Percentiles rank a stretch among this genome's conserved stretches.
Evolutionary conservation across 2,888 invertebrate genomes (phyloP).

Genomic region (Tachina grossa): DNA sequence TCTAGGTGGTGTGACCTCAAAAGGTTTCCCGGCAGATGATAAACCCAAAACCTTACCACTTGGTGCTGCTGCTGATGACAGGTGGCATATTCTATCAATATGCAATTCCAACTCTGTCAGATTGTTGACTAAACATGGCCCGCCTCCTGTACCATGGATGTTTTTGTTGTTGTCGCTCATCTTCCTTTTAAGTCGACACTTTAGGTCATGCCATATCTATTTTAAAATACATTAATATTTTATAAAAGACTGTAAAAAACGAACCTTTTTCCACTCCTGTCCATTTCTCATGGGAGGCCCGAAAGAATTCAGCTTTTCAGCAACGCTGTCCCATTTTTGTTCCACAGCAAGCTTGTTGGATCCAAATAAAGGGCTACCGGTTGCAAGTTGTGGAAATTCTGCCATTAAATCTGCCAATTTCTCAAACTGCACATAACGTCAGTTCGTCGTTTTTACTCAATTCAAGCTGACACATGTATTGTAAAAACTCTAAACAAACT

Average conservation of each 20-base stretch:
- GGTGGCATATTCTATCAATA: conserved; percentile 19
- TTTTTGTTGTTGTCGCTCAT: conserved; percentile 36
- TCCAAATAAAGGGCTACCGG: conserved; percentile 27
- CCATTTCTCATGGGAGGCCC: conserved; percentile 28
- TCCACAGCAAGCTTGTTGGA: not conserved
- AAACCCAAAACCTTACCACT: too few species aligned
- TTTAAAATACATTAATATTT: not conserved
- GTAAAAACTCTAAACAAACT: too few species aligned
- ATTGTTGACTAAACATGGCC: too few species aligned
- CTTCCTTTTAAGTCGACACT: conserved; percentile 22
- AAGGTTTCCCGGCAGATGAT: conserved; percentile 5
- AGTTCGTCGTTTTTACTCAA: conserved; percentile 30
- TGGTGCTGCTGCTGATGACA: conserved; percentile 28
- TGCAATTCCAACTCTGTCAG: too few species aligned
- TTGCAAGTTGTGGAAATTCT: conserved; percentile 40
- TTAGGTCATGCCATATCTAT: conserved; percentile 38
- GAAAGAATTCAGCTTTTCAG: conserved; percentile 8
- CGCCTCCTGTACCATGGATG: conserved; percentile 28
- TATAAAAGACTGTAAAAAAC: not conserved
- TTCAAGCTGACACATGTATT: too few species aligned
- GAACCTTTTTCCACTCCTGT: conserved; percentile 39
- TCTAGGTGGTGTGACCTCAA: not conserved
- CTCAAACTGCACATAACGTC: conserved; percentile 5
- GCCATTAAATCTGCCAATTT: conserved; percentile 31
- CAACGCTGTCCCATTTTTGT: conserved; percentile 12